phyloP scores from a whole-genome alignment of 1,140 invertebrate genomes.

The Panonychus citri region DNA sequence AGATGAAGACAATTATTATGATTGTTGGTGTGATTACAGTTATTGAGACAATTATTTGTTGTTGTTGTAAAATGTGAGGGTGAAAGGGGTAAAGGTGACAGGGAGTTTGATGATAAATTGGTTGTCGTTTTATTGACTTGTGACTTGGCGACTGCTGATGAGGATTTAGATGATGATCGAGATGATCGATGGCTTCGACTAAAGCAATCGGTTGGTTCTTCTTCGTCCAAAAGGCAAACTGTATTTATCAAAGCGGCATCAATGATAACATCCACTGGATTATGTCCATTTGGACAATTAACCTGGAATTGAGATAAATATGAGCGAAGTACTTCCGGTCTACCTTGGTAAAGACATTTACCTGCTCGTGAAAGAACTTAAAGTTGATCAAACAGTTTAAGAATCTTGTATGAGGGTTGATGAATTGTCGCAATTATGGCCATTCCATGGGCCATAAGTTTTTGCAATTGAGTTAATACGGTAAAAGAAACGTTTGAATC shows the following conservation, averaged over 20 bases:
- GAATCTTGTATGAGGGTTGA: constrained; percentile 6
- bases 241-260: background rate
- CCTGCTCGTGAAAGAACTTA: constrained; percentile 7
- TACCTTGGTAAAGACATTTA: constrained; percentile 18
- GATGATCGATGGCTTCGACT: too few species aligned
- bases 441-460: background rate
- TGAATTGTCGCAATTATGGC: constrained; percentile 9
- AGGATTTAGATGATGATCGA: background rate
- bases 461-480: background rate
- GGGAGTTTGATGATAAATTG: too few species aligned
- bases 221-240: background rate
- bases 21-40: too few species aligned
- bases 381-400: constrained; percentile 8
- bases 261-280: constrained; percentile 3
- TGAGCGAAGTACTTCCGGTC: constrained; percentile 10
- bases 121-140: background rate
- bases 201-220: background rate
- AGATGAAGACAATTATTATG: too few species aligned
- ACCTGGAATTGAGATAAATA: background rate
- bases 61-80: too few species aligned
- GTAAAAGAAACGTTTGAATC: constrained; percentile 33
- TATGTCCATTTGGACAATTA: constrained; percentile 1
- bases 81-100: too few species aligned
- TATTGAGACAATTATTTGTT: too few species aligned
- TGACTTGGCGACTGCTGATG: background rate